A percentile compares a stretch with the other conserved stretches of the same genome.
Conservation (phyloP, 2,888 invertebrate genomes). For the Crematogaster levior region DNA sequence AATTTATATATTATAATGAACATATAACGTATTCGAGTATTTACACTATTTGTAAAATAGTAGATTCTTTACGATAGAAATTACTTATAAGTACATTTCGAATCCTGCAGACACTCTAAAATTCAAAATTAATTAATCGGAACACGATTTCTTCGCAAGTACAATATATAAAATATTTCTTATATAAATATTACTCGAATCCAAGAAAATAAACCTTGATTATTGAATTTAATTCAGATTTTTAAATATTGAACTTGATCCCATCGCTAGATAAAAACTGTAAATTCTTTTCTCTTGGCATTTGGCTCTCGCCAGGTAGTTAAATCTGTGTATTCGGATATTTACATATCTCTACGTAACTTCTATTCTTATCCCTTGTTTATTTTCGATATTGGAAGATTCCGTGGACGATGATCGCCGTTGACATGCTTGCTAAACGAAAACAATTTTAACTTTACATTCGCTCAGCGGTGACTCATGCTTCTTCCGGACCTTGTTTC, state of each 20-base stretch:
- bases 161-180: neutral
- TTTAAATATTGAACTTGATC: no score
- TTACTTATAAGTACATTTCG: no score
- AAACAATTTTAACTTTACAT: neutral
- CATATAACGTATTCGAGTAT: no score
- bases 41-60: no score
- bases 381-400: slow-evolving; percentile 1
- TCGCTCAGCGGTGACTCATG: no score
- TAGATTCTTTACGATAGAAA: no score
- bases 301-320: neutral
- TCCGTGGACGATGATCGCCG: neutral
- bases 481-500: neutral
- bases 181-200: neutral
- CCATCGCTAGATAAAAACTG: neutral
- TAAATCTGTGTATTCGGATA: neutral
- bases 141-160: no score
- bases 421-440: neutral
- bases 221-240: neutral
- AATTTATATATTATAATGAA: no score
- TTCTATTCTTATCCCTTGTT: neutral
- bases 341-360: neutral
- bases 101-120: no score
- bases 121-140: no score
- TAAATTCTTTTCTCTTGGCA: neutral
- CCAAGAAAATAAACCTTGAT: neutral